Base-by-base conservation (phyloP, 2,888 invertebrate genomes). In the Branchellion lobata region DNA sequence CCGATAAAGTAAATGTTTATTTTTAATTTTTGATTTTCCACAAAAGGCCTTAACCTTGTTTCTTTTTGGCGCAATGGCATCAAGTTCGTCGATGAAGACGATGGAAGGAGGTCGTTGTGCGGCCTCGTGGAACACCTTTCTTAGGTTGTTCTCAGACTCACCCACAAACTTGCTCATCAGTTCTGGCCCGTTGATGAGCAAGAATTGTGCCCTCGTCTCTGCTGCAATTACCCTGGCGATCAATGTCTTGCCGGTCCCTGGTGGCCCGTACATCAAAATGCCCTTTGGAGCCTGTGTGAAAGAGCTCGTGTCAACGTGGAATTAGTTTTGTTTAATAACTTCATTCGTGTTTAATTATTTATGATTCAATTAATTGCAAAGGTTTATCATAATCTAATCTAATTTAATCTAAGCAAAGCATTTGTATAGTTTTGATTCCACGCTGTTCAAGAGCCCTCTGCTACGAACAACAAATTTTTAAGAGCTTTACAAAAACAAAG, bases 101-200 rank as follows among this genome's bases (percentile, higher is more conserved):
- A 77, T 77, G 14, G 77, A 77, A 0, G 77, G 77, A 18, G 77
- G 31, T 65, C 65, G 57, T 33, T 33, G 65, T 33, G 29, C 57
- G 33, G 77, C 77, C 34, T 77, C 77, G 18, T 34, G 31, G 33
- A 77, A 77, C n/a, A 77, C 33, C 40, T 34, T 77, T 29, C 77
- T 77, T 34, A 77, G 40, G 36, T 77, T 77, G 27, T 57, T 31
- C 65, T 77, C 77, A 3, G 77, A 77, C 31, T 77, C 65, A 14
- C 77, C 77, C 5, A 77, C 77, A 65, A 77, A 77, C 61, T 77
- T 77, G 31, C 77, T 77, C 65, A 77, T 65, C 33, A 77, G 65
- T 36, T 77, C 77, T 21, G 77, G 77, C 33, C 77, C 77, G 40
- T 77, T 53, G 24, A 77, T 65, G 27, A 57, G 33, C 33, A 77